Conservation (phyloP, 2,797 vertebrate species). For the Eremophila alpestris region DNA sequence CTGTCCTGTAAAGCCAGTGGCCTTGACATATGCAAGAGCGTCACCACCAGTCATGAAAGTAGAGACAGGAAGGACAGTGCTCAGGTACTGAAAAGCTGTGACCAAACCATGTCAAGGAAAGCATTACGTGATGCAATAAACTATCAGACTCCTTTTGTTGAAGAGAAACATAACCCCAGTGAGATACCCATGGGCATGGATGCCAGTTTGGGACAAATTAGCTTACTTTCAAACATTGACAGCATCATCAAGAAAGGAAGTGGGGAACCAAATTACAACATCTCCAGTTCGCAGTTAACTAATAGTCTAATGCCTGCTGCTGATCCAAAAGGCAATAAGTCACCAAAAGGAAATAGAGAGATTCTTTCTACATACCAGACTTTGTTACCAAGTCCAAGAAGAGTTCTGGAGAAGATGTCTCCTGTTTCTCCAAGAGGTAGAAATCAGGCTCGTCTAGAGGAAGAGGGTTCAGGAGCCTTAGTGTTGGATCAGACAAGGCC, state of each 20-base stretch:
- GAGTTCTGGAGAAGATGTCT: conserved; percentile 75
- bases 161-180: conserved; percentile 72
- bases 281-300: conserved; percentile 86
- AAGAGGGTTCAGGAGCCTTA: conserved; percentile 80
- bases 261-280: conserved; percentile 85
- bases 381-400: conserved; percentile 78
- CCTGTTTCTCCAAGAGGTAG: conserved; percentile 65
- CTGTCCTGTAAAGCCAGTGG: conserved; percentile 72
- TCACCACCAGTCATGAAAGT: conserved; percentile 81
- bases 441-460: conserved; percentile 73
- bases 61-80: conserved; percentile 82
- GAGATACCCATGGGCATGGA: conserved; percentile 71
- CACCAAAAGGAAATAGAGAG: conserved; percentile 78
- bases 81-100: conserved; percentile 75
- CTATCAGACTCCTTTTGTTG: conserved; percentile 73
- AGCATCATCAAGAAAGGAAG: conserved; percentile 82
- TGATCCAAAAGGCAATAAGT: conserved; percentile 67
- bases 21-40: conserved; percentile 65
- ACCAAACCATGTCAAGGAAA: conserved; percentile 78
- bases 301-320: conserved; percentile 60
- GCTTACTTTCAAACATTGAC: conserved; percentile 82
- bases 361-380: conserved; percentile 75
- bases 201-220: conserved; percentile 73
- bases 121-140: conserved; percentile 84
- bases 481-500: conserved; percentile 82